phyloP scores from a whole-genome alignment of 2,797 vertebrate species.

The Psittacula echo region DNA sequence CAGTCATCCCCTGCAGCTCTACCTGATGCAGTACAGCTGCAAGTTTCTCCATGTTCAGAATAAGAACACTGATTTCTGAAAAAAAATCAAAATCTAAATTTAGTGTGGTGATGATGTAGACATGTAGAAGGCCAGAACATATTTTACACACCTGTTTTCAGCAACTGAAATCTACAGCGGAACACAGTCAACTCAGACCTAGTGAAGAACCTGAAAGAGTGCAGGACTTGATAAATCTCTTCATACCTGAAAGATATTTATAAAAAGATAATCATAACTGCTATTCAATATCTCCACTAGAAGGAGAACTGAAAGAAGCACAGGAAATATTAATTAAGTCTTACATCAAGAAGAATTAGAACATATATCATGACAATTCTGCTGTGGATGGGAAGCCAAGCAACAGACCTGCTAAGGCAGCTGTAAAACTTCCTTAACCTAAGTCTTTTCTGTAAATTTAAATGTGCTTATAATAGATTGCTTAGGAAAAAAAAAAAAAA shows the following conservation, averaged over 20 bases:
- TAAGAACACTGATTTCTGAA: background rate
- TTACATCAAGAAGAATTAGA: background rate
- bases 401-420: background rate
- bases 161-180: background rate
- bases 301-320: background rate
- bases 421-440: background rate
- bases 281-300: background rate
- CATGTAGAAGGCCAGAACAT: background rate
- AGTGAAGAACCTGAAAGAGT: background rate
- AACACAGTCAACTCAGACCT: background rate
- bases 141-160: background rate
- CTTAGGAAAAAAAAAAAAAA: background rate
- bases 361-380: background rate
- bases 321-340: background rate
- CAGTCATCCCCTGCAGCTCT: background rate
- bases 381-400: background rate
- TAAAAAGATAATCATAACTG: background rate
- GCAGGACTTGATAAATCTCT: background rate
- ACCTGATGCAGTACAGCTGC: fast-evolving
- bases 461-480: background rate
- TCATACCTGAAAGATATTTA: background rate
- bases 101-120: background rate
- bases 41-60: background rate
- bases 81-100: background rate
- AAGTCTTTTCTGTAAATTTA: background rate